Base-by-base conservation (phyloP, 2,888 invertebrate species). In the Trichogramma dendrolimi region DNA sequence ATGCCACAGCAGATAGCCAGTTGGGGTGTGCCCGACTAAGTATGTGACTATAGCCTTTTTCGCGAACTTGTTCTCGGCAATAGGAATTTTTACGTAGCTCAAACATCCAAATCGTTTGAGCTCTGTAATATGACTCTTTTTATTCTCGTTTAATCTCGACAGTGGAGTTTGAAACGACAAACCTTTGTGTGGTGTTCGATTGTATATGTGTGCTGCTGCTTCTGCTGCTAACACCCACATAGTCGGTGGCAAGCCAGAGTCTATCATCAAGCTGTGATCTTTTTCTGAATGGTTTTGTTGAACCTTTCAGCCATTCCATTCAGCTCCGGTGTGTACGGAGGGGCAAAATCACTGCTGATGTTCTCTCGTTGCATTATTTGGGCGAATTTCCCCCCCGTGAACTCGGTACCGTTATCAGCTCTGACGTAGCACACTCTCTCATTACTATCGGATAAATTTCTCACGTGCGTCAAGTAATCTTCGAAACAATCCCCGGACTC, bases 311-410 rank as follows among this genome's bases (percentile, higher is more conserved):
- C 27, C 27, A 27, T 27, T 27, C 27, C 27, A 27, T 27, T 27
- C 27, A 27, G 27, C 44, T 62, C 42, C 11, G 58, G 58, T 4
- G 58, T 58, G 42, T 58, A 48, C 4, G 58, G 50, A 38, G 52
- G 27, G 39, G 54, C 54, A 42, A 52, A 7, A 8, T 54, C 39
- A 43, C 47, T 40, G 42, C 55, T 40, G 48, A 47, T 38, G 43
- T 49, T 38, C 41, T 51, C 46, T 58, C 43, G 54, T 43, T 53
- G 14, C 38, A 48, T 5, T 38, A 58, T 47, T 41, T 59, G 47
- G 41, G 44, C 38, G 63, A 58, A 14, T 61, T 27, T 0, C 2
- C 27, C 27, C 27, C 27, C 27, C 3, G 27, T 27, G 2, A 27
- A 27, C 2, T 27, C 27, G 3, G 27, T 27, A 3, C 27, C 27